Conservation (phyloP, 2,888 invertebrate species). For the Thymelicus acteon region DNA sequence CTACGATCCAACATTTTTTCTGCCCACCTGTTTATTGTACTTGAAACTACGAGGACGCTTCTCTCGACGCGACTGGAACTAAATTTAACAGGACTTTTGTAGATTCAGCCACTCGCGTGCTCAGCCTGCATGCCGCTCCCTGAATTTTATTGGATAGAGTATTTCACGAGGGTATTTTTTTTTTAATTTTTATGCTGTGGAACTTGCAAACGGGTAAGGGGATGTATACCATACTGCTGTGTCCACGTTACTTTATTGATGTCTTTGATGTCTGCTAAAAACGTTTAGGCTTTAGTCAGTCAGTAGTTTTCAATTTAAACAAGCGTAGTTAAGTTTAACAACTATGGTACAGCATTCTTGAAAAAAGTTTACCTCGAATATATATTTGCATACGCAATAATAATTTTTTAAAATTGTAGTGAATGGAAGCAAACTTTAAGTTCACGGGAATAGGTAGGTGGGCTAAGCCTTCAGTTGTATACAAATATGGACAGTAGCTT, state of each 20-base stretch:
- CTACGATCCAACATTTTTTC: slow-evolving; percentile 24
- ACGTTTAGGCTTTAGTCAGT: no score
- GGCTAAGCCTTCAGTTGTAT: no score
- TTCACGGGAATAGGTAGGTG: no score
- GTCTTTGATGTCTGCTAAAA: no score
- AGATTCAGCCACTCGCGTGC: slow-evolving; percentile 13
- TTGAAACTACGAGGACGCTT: slow-evolving; percentile 26
- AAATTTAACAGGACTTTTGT: slow-evolving; percentile 33
- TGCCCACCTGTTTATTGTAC: slow-evolving; percentile 35
- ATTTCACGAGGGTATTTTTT: slow-evolving; percentile 14
- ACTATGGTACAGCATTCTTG: no score
- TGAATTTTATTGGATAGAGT: slow-evolving; percentile 6
- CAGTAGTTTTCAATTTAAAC: no score
- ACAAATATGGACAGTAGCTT: no score
- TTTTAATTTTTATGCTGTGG: slow-evolving; percentile 5
- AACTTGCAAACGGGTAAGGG: background rate
- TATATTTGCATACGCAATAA: no score
- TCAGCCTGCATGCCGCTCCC: slow-evolving; percentile 5
- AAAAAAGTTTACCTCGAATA: no score
- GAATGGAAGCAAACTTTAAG: no score
- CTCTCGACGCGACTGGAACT: slow-evolving; percentile 19
- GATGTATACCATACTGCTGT: background rate
- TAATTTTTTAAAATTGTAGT: no score
- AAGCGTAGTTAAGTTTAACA: no score
- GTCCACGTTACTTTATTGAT: background rate